Conservation (phyloP, 1,140 invertebrate genomes). For the Camponotus vicinus region DNA sequence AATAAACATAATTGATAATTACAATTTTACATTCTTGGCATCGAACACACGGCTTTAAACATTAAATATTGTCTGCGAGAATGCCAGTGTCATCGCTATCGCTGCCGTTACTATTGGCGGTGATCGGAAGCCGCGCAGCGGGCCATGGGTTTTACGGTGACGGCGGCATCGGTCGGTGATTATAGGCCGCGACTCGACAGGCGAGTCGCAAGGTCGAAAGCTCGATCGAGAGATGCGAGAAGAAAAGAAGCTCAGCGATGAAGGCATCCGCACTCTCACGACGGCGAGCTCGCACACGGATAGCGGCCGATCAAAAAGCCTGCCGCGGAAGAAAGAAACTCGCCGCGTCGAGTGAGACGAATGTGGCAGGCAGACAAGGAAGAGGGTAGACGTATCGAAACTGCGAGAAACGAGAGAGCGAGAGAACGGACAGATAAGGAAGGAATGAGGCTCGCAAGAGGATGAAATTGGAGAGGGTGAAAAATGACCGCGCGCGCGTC, state of each 20-base stretch:
- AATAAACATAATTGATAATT: neutral
- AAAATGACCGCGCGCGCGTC: slow-evolving; percentile 38
- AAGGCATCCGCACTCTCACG: slow-evolving; percentile 40
- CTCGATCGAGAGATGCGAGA: slow-evolving; percentile 47
- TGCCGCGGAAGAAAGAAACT: slow-evolving; percentile 56
- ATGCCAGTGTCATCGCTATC: slow-evolving; percentile 33
- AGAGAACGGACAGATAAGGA: neutral
- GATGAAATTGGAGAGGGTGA: slow-evolving; percentile 35
- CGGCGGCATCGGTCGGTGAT: slow-evolving; percentile 76
- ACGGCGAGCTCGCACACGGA: slow-evolving; percentile 27
- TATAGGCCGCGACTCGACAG: slow-evolving; percentile 76
- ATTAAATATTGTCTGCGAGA: neutral
- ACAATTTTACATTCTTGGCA: neutral
- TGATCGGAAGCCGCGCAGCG: slow-evolving; percentile 60
- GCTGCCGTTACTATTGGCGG: slow-evolving; percentile 1
- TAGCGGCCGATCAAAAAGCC: slow-evolving; percentile 53
- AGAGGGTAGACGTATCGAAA: slow-evolving; percentile 38
- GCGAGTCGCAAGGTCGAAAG: slow-evolving; percentile 71
- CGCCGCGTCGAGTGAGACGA: slow-evolving; percentile 4
- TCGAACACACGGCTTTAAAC: neutral
- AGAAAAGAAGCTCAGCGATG: slow-evolving; percentile 59
- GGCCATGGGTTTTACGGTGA: slow-evolving; percentile 60
- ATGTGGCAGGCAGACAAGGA: neutral
- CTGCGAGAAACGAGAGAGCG: slow-evolving; percentile 23
- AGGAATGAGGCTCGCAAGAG: neutral